Evolutionary conservation across 2,797 vertebrate species (phyloP), one percentile per base, ranked within the genome.

Genomic region (Ptychobarbus kaznakovi): DNA sequence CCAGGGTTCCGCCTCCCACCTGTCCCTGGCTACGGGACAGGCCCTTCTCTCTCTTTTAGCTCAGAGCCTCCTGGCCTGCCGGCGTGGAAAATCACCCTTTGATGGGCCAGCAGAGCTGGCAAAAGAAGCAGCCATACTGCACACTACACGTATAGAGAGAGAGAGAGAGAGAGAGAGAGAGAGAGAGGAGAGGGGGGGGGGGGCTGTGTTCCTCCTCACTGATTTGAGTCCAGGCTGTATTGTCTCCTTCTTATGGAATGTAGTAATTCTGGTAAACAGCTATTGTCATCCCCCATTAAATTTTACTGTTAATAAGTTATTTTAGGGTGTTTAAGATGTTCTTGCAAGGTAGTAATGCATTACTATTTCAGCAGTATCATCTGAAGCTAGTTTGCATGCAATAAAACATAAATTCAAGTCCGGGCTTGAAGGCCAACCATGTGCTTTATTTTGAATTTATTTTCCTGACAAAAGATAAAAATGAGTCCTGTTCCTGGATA

Each of bases 61-160:
- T 92, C 89, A 35, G 49, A 88, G 92, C 91, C 92, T 90, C 92
- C 88, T 85, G 91, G 93, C 93, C 93, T 88, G 93, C 92, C 92
- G 88, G 95, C 93, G 89, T 86, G 94, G 95, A 94, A 94, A 95
- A 96, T 94, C 90, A 91, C 90, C 93, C 94, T 95, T 96, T 92
- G 96, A 96, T 96, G 94, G 94, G 94, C 92, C 92, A 91, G 84
- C 91, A 92, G 89, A 86, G 86, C 5, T 87, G 87, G 88, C 86
- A 91, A 87, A 89, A 88, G 90, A 88, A 86, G 92, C 89, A 90
- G 90, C 86, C 88, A 51, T 89, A 90, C 91, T 91, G 91, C 89
- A 90, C 90, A 91, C 88, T 73, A 74, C 77, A 84, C 74, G 82
- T 73, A 88, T 72, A 89, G 92, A 91, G 92, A 94, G 89, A 87